phyloP scores from a whole-genome alignment of 2,888 invertebrate species.

The Hedya salicella region DNA sequence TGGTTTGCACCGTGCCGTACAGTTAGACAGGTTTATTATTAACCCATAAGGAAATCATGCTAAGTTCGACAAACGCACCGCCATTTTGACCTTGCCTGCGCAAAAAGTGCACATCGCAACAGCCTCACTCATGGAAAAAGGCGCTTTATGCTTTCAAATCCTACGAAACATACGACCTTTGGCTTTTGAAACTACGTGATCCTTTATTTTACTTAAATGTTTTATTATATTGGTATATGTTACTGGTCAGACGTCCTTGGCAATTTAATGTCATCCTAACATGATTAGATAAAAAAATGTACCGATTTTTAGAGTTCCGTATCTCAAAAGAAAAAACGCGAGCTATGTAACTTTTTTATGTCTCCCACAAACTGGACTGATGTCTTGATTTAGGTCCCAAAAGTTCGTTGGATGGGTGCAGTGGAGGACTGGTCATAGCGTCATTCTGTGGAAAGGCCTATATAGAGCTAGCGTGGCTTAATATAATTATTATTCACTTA shows the following conservation, averaged over 20 bases:
- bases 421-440: too few species aligned
- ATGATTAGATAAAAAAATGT: not conserved
- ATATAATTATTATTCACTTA: too few species aligned
- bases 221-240: not conserved
- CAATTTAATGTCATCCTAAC: constrained; percentile 7
- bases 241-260: constrained; percentile 20
- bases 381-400: too few species aligned
- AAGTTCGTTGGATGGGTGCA: too few species aligned
- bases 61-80: not conserved
- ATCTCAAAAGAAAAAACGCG: not conserved
- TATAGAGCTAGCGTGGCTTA: too few species aligned
- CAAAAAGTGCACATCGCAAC: constrained; percentile 21
- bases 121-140: not conserved
- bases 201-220: not conserved
- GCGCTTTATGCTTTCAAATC: not conserved
- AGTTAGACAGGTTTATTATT: constrained; percentile 3
- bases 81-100: constrained; percentile 10
- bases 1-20: too few species aligned
- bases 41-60: not conserved
- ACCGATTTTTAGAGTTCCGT: not conserved
- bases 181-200: not conserved
- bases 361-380: too few species aligned
- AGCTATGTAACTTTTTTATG: too few species aligned
- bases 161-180: not conserved
- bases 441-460: too few species aligned